Evolutionary conservation across 2,888 invertebrate genomes (phyloP).

Genomic region (Machimus atricapillus): DNA sequence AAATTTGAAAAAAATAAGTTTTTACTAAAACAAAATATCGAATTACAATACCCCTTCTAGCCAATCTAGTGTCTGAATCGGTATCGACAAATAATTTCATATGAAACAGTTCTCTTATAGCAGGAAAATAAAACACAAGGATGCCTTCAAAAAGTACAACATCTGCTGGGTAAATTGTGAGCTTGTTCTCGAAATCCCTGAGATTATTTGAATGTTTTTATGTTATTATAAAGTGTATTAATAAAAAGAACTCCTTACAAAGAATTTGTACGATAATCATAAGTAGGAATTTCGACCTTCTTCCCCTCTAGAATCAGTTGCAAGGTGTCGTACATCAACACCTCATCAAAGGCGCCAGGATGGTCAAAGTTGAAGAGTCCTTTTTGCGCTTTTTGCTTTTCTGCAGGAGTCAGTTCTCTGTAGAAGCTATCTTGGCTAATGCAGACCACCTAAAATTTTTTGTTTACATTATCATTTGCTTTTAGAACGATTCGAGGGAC

Average conservation of each 20-base stretch:
- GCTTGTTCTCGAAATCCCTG: constrained; percentile 70
- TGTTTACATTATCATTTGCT: not conserved
- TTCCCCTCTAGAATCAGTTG: constrained; percentile 83
- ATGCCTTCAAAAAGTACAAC: constrained; percentile 98
- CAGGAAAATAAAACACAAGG: constrained; percentile 95
- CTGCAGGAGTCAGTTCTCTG: constrained; percentile 79
- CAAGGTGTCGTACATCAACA: constrained; percentile 80
- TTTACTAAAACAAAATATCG: constrained; percentile 51
- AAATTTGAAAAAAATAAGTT: not conserved
- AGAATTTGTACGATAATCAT: constrained; percentile 91
- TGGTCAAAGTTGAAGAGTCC: constrained; percentile 99
- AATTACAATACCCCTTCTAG: constrained; percentile 80
- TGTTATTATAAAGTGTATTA: not conserved
- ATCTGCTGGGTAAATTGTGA: constrained; percentile 92
- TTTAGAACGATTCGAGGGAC: not conserved
- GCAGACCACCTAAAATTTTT: constrained; percentile 75
- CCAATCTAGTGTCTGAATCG: constrained; percentile 96
- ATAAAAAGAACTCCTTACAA: constrained; percentile 66
- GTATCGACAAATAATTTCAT: constrained; percentile 99
- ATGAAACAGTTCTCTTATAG: constrained; percentile 92
- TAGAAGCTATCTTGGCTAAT: constrained; percentile 99
- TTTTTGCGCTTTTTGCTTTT: constrained; percentile 81
- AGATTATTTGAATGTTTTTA: constrained; percentile 46
- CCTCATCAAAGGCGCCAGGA: constrained; percentile 95
- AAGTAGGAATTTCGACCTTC: constrained; percentile 88